phyloP scores from a whole-genome alignment of 1,140 invertebrate species.

The Eciton burchellii region DNA sequence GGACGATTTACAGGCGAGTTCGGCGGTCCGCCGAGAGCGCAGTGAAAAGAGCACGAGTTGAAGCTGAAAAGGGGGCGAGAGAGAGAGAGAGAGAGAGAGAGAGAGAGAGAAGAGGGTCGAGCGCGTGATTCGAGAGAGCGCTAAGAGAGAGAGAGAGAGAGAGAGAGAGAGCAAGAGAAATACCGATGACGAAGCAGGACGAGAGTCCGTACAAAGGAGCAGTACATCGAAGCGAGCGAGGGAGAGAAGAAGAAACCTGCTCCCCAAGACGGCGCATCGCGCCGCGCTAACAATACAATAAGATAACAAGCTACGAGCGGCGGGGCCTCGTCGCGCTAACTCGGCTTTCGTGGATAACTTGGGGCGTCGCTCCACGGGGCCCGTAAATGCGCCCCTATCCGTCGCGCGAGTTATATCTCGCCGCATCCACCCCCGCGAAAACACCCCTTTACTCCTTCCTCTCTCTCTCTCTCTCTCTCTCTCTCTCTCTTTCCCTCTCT shows the following conservation, averaged over 20 bases:
- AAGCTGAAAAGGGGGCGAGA: slow-evolving; percentile 31
- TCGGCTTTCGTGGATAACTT: slow-evolving; percentile 74
- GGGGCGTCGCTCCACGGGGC: slow-evolving; percentile 42
- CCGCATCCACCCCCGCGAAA: slow-evolving; percentile 24
- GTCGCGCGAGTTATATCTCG: slow-evolving; percentile 61
- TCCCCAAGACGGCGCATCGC: slow-evolving; percentile 72
- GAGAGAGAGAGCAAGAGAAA: slow-evolving; percentile 22
- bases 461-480: background rate
- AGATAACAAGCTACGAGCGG: slow-evolving; percentile 79
- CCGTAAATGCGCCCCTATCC: slow-evolving; percentile 66
- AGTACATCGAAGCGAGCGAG: slow-evolving; percentile 30
- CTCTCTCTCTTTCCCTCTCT: background rate
- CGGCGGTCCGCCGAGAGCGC: slow-evolving; percentile 21
- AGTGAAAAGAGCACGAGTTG: slow-evolving; percentile 53
- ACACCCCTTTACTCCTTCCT: background rate
- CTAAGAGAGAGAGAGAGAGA: slow-evolving; percentile 13
- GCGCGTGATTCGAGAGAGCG: slow-evolving; percentile 4
- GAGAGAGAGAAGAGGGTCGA: slow-evolving; percentile 46
- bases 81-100: slow-evolving; percentile 30
- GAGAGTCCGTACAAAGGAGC: slow-evolving; percentile 62
- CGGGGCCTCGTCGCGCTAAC: slow-evolving; percentile 61
- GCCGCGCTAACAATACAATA: slow-evolving; percentile 80
- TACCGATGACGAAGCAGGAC: slow-evolving; percentile 69
- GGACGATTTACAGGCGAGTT: slow-evolving; percentile 60
- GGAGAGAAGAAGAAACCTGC: slow-evolving; percentile 70